Evolutionary conservation across 2,888 invertebrate genomes (phyloP), one percentile per base, ranked within the genome.

Genomic region (Crepidodera aurea): DNA sequence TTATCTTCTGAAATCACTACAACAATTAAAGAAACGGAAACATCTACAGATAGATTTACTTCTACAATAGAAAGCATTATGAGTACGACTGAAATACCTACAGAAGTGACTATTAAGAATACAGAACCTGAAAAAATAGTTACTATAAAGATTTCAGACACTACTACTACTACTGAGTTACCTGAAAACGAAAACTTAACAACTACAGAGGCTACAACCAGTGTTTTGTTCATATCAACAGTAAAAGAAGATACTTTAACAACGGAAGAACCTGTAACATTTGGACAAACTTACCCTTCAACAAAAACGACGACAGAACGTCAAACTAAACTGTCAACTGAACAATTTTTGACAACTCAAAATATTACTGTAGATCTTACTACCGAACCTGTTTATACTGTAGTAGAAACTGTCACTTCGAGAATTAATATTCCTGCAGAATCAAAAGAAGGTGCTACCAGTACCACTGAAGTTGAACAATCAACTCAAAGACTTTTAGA

Each of bases 241-340:
- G 7, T 16, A 18, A 22, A 42, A 12, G 42, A 40, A 39, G 18
- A 22, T 4, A 22, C 2, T 6, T 4, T 22, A 22, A 22, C 22
- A 22, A 6, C 2, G 3, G 6, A 22, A 6, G 22, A n/a, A 34
- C 4, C 13, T 39, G 55, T 46, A 40, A 16, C 22, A 29, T 44
- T 55, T 15, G 46, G 54, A 39, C n/a, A 40, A 57, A 12, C 42
- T 22, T 12, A 53, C 29, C 25, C 44, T 22, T 46, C 53, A 34
- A 64, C 53, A 51, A 19, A 42, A 15, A 48, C 27, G 7, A 44
- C 54, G 48, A 55, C 50, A 27, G 50, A 12, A 34, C 56, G 42
- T 29, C 1, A 1, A 16, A 27, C 48, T 8, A 7, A 25, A 10
- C 13, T 1, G 15, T 10, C 48, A 12, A 48, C 15, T 3, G 29